These are phyloP conservation scores for Acrobasis repandana DNA, from an alignment of 2,888 invertebrate species.

Conservation along the genomic window DNA sequence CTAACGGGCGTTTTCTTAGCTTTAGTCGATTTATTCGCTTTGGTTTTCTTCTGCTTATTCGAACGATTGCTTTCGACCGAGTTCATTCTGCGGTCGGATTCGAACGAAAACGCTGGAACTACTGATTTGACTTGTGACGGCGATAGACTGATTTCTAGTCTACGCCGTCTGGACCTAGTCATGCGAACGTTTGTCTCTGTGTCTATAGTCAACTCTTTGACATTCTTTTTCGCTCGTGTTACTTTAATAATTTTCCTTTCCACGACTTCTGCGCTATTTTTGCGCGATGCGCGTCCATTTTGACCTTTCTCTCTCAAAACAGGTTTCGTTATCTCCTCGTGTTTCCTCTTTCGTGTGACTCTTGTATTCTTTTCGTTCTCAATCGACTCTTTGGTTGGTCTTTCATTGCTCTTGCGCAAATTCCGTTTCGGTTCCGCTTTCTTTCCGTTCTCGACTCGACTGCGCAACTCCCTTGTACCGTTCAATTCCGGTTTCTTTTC, in stretches of 20 bases:
- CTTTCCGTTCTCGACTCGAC: slow-evolving; percentile 40
- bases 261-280: slow-evolving; percentile 40
- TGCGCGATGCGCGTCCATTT: slow-evolving; percentile 56
- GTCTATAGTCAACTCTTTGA: slow-evolving; percentile 39
- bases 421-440: slow-evolving; percentile 17
- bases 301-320: slow-evolving; percentile 74
- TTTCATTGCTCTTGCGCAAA: slow-evolving; percentile 33
- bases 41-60: slow-evolving; percentile 45
- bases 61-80: slow-evolving; percentile 60
- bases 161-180: slow-evolving; percentile 64
- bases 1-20: slow-evolving; percentile 55
- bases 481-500: slow-evolving; percentile 47
- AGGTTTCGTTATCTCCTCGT: slow-evolving; percentile 62
- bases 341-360: slow-evolving; percentile 61
- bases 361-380: slow-evolving; percentile 68
- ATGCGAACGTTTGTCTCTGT: slow-evolving; percentile 54
- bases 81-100: slow-evolving; percentile 59
- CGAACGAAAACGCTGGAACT: slow-evolving; percentile 61
- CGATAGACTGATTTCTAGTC: slow-evolving; percentile 67
- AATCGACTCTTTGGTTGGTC: slow-evolving; percentile 70
- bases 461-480: slow-evolving; percentile 47
- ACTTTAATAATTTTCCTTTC: slow-evolving; percentile 49
- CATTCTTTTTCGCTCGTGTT: slow-evolving; percentile 48
- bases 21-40: slow-evolving; percentile 44
- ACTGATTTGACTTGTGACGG: slow-evolving; percentile 61